phyloP scores from a whole-genome alignment of 2,888 invertebrate genomes.

The Ophion ventricosus region DNA sequence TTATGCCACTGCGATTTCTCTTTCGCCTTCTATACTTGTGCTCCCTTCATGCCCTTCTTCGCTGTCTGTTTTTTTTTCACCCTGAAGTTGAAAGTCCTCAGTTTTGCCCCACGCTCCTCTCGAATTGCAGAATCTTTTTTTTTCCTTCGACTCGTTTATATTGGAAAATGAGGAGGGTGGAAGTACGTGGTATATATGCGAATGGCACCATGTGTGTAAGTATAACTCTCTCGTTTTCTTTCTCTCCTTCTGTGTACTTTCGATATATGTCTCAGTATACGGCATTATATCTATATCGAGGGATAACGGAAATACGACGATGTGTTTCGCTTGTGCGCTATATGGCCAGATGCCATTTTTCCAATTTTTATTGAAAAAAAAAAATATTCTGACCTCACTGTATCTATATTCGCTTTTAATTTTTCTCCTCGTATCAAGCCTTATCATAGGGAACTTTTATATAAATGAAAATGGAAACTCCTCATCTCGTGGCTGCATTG shows the following conservation, averaged over 20 bases:
- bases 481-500: neutral
- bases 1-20: constrained; percentile 77
- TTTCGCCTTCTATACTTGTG: constrained; percentile 61
- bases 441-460: neutral
- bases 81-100: constrained; percentile 69
- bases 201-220: constrained; percentile 44
- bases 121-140: constrained; percentile 63
- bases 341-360: constrained; percentile 53
- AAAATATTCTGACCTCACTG: constrained; percentile 3
- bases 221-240: constrained; percentile 33
- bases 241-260: neutral
- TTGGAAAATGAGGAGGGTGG: constrained; percentile 49
- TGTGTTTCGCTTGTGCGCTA: constrained; percentile 42
- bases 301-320: constrained; percentile 44
- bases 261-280: neutral
- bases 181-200: constrained; percentile 14
- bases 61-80: constrained; percentile 1
- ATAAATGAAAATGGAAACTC: neutral
- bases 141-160: constrained; percentile 46
- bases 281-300: constrained; percentile 20
- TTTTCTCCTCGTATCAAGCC: neutral
- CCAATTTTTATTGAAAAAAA: constrained; percentile 44
- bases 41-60: constrained; percentile 65
- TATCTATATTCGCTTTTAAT: neutral
- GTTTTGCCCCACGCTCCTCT: constrained; percentile 47